Conservation (phyloP, 2,888 invertebrate species). For the Epinotia ramella region DNA sequence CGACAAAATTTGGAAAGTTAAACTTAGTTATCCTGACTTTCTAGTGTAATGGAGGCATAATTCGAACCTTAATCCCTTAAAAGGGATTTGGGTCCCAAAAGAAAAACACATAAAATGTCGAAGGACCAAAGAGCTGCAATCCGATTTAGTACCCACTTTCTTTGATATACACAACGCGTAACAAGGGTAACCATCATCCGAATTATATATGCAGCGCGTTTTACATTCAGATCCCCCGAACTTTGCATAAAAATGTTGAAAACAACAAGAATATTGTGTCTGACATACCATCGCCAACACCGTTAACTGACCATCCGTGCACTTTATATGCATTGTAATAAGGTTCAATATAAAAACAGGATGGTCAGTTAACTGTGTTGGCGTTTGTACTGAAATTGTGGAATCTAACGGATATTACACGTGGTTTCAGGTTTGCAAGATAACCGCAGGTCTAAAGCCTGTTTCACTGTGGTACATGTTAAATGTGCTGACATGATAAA, state of each 20-base stretch:
- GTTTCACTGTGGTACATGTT: constrained; percentile 17
- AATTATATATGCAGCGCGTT: constrained; percentile 30
- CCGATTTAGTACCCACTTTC: constrained; percentile 25
- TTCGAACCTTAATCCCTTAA: constrained; percentile 3
- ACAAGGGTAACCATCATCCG: constrained; percentile 10
- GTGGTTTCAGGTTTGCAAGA: constrained; percentile 16
- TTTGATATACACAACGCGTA: constrained; percentile 31
- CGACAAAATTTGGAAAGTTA: background rate
- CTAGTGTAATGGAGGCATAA: constrained; percentile 7
- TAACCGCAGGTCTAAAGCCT: constrained; percentile 11
- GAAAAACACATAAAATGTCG: background rate
- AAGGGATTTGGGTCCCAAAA: background rate
- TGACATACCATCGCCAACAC: no score
- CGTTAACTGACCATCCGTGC: no score
- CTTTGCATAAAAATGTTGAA: constrained; percentile 27
- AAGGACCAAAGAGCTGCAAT: constrained; percentile 1
- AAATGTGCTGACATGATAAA: constrained; percentile 2
- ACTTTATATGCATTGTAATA: background rate
- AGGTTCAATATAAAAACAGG: no score
- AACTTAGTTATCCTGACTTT: constrained; percentile 5
- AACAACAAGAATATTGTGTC: no score
- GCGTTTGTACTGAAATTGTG: background rate
- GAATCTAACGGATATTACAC: constrained; percentile 25
- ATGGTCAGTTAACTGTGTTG: background rate
- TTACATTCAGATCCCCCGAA: constrained; percentile 21